Evolutionary conservation across 1,140 invertebrate species (phyloP).

Genomic region (Piezodorus guildinii): DNA sequence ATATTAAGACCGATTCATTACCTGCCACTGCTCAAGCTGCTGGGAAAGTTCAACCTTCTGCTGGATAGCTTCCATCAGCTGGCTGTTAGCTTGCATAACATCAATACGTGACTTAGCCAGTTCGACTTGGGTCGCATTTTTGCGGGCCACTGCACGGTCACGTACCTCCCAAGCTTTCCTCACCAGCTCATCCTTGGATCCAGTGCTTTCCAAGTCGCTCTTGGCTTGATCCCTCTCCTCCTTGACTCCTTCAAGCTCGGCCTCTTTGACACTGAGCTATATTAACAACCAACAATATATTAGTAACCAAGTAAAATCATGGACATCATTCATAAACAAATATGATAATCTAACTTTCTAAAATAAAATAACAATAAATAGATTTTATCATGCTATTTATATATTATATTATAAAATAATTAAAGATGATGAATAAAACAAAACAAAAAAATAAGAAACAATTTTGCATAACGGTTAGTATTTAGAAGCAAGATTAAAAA

Average conservation of each 20-base stretch:
- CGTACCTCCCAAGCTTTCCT: slow-evolving; percentile 43
- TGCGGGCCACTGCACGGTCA: slow-evolving; percentile 73
- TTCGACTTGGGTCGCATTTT: slow-evolving; percentile 77
- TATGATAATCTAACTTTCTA: too few relatives aligned
- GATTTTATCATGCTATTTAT: too few relatives aligned
- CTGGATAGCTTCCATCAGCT: slow-evolving; percentile 86
- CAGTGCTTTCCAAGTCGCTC: slow-evolving; percentile 50
- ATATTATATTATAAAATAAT: too few relatives aligned
- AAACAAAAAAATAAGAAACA: too few relatives aligned
- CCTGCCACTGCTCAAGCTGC: slow-evolving; percentile 92
- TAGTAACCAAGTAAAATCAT: too few relatives aligned
- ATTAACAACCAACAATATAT: too few relatives aligned
- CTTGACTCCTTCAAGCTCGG: slow-evolving; percentile 61
- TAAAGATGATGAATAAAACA: too few relatives aligned
- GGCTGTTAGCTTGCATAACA: slow-evolving; percentile 81
- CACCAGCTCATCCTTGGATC: slow-evolving; percentile 67
- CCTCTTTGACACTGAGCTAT: slow-evolving; percentile 65
- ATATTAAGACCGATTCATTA: slow-evolving; percentile 32
- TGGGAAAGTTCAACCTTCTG: slow-evolving; percentile 91
- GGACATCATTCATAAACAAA: too few relatives aligned
- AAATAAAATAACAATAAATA: too few relatives aligned
- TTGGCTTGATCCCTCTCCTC: slow-evolving; percentile 72
- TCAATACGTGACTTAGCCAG: slow-evolving; percentile 80
- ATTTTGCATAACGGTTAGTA: too few relatives aligned
- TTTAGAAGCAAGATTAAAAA: too few relatives aligned